Evolutionary conservation across 2,888 invertebrate species (phyloP), one percentile per base, ranked within the genome.

Genomic region (Leucozona laternaria): DNA sequence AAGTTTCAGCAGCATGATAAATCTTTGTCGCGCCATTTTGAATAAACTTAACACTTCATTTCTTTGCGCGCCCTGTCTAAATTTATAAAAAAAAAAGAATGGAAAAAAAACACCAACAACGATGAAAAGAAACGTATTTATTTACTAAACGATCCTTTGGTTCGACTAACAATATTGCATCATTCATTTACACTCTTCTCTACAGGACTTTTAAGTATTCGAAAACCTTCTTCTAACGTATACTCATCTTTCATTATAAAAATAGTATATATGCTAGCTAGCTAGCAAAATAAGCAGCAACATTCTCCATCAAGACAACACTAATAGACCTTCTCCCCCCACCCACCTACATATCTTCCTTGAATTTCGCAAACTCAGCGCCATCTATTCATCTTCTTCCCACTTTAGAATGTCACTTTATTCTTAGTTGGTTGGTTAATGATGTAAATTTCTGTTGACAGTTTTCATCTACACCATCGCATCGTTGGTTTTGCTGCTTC

Each of bases 371-470:
- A 58, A 7, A 43, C 43, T 40, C 53, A 48, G 25, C 50, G 13
- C 68, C 70, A 66, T 62, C 58, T 25, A 62, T 66, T 50, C 60
- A 53, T 60, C 50, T 58, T n/a, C 15, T 60, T 64, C 62, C n/a
- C 80, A 72, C 71, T 77, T 80, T 80, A 58, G 48, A 66, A 66
- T 48, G 64, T 84, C 58, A 76, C 85, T 77, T 72, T 58, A 72
- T 68, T 77, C 85, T 77, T 70, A 85, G 77, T 85, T 85, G 80
- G 77, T 85, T 85, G 80, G 85, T 85, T 85, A 80, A 85, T 85
- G 80, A 85, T 80, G 85, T 80, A 85, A 85, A 80, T 85, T 85
- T 85, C 57, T 85, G 85, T 85, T 85, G 85, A 85, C 85, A 85
- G 76, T 85, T 85, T 73, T 70, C 77, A 85, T 85, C 80, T 84